Conservation (phyloP, 1,140 invertebrate species). For the Euwallacea similis region DNA sequence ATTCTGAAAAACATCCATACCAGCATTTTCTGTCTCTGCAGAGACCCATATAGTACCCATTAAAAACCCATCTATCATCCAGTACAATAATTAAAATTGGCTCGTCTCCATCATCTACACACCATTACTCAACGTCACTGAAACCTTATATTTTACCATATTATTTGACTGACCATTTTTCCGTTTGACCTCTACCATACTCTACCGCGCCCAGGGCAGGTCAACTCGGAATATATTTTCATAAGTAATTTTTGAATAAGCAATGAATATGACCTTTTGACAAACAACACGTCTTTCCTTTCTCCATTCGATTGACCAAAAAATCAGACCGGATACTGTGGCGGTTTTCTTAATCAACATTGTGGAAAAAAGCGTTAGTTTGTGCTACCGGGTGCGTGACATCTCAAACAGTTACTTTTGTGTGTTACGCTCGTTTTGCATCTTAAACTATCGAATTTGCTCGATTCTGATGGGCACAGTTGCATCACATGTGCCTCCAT, state of each 20-base stretch:
- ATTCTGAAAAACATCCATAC: conserved; percentile 19
- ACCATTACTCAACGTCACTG: conserved; percentile 32
- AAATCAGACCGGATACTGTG: conserved; percentile 19
- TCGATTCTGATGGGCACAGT: too few species aligned
- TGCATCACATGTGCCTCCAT: not conserved
- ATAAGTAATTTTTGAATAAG: conserved; percentile 30
- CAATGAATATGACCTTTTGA: conserved; percentile 5
- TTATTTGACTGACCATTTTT: conserved; percentile 35
- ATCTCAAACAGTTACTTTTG: conserved; percentile 21
- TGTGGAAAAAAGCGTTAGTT: conserved; percentile 36
- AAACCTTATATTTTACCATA: conserved; percentile 29
- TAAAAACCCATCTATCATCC: conserved; percentile 32
- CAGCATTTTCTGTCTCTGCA: conserved; percentile 15
- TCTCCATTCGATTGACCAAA: not conserved
- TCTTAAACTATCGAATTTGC: too few species aligned
- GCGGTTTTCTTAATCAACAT: conserved; percentile 33
- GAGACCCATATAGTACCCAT: conserved; percentile 31
- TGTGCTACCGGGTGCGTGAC: conserved; percentile 30
- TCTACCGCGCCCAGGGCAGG: conserved; percentile 34
- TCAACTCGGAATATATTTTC: conserved; percentile 33
- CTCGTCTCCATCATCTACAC: conserved; percentile 29
- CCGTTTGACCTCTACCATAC: conserved; percentile 30
- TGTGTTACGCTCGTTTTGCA: conserved; percentile 12
- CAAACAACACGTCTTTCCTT: conserved; percentile 18
- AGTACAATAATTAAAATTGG: conserved; percentile 32